phyloP scores from a whole-genome alignment of 1,140 invertebrate species.

The Parapsyche elsis region DNA sequence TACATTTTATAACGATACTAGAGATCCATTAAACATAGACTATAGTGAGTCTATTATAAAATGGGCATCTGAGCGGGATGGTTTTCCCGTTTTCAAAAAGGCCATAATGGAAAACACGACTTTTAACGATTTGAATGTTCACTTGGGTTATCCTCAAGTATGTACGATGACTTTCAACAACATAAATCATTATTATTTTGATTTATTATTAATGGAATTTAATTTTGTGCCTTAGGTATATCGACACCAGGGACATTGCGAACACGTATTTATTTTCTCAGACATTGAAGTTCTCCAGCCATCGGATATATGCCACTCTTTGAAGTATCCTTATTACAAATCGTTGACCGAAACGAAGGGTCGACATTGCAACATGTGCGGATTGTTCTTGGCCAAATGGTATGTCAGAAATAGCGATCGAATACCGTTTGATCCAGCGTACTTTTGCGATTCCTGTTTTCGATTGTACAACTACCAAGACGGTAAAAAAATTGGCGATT shows the following conservation, averaged over 20 bases:
- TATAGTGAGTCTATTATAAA: constrained; percentile 73
- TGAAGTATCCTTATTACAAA: constrained; percentile 68
- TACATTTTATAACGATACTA: constrained; percentile 81
- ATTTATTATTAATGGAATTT: too few species aligned
- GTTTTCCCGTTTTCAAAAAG: constrained; percentile 69
- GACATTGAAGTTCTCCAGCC: constrained; percentile 72
- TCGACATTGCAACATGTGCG: constrained; percentile 70
- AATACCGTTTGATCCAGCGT: constrained; percentile 75
- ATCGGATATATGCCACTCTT: constrained; percentile 63
- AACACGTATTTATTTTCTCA: constrained; percentile 84
- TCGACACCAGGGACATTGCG: constrained; percentile 89
- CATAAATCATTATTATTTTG: too few species aligned
- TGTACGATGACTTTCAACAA: background rate
- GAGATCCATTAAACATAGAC: constrained; percentile 71
- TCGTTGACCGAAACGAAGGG: constrained; percentile 61
- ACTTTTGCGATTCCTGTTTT: constrained; percentile 75
- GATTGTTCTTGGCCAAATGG: constrained; percentile 67
- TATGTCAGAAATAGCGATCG: constrained; percentile 69
- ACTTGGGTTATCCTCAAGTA: constrained; percentile 76
- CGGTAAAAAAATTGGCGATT: constrained; percentile 69
- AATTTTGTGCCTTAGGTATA: constrained; percentile 74
- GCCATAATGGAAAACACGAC: constrained; percentile 71
- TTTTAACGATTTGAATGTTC: constrained; percentile 73
- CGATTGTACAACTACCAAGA: constrained; percentile 73
- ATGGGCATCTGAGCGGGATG: constrained; percentile 70